Base-by-base conservation (phyloP, 92 coral and sea anemone species). In the Heteractis magnifica region DNA sequence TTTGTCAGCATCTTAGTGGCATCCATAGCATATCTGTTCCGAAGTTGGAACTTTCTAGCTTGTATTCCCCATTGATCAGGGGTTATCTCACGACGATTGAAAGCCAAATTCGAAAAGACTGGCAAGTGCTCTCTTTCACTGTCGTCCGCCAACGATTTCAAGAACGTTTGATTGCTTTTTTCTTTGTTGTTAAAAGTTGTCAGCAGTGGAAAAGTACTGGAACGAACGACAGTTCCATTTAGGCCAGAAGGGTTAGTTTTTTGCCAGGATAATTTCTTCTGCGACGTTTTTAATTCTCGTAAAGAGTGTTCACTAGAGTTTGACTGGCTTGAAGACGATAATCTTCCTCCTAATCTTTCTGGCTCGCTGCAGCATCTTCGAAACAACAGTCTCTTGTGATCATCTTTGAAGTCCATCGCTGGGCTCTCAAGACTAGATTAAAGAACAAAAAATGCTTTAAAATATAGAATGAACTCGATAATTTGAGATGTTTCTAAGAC, bases 301-400 rank as follows among this genome's bases (percentile, higher is more conserved):
- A 70, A 51, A n/a, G 84, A 81, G 13, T 81, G 77, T 6, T 77
- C 21, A 12, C 84, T 81, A 49, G 84, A 81, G 6, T 48, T 20
- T 0, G 84, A 49, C 5, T 74, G 72, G 10, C 49, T 15, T 71
- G 84, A 68, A 8, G 84, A 68, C 13, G 84, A 18, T 5, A 74
- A 50, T 51, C 51, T 52, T 18, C 65, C 65, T n/a, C 53, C 68
- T 10, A 77, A 56, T 8, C 79, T 34, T 34, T 1, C 79, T 20
- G 88, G 88, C 15, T 85, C 88, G 73, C 88, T 85, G 73, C 20
- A n/a, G 58, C 88, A 85, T 10, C 88, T 18, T 21, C 84, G 59
- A 16, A 75, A 50, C 18, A 51, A 5, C 10, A 44, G 48, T 3
- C 18, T 44, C n/a, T 81, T 65, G 10, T 62, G 58, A 56, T 68